A percentile compares a stretch with the other conserved stretches of the same genome.
phyloP scores from a whole-genome alignment of 2,888 invertebrate species.

The Caenorhabditis japonica region DNA sequence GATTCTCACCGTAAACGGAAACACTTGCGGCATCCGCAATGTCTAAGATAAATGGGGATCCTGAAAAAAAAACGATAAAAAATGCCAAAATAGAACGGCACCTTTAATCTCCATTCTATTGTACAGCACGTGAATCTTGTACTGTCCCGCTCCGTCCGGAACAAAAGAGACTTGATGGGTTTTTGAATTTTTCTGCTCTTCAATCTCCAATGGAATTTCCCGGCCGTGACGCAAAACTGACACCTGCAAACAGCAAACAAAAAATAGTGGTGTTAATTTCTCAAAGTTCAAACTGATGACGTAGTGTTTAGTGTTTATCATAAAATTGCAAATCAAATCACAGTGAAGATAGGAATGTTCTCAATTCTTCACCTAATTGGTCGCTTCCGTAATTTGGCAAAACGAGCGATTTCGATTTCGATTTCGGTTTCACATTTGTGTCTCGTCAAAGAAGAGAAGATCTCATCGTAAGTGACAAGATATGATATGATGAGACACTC shows the following conservation, averaged over 20 bases:
- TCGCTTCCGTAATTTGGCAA: no score
- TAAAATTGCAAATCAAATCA: no score
- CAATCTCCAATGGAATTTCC: constrained; percentile 82
- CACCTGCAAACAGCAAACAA: constrained; percentile 66
- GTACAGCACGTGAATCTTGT: constrained; percentile 90
- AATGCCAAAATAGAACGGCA: neutral
- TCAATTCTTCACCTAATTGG: no score
- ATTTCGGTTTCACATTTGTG: constrained; percentile 11
- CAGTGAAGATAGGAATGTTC: no score
- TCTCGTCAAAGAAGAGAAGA: constrained; percentile 17
- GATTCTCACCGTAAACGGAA: constrained; percentile 82
- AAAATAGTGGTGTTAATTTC: constrained; percentile 4
- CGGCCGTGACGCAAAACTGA: constrained; percentile 74
- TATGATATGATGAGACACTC: constrained; percentile 29
- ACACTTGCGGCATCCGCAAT: constrained; percentile 79
- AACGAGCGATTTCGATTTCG: no score
- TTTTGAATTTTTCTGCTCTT: constrained; percentile 58
- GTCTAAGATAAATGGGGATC: constrained; percentile 78
- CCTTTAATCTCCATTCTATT: constrained; percentile 90
- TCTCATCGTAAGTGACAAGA: constrained; percentile 26
- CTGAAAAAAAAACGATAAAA: constrained; percentile 59
- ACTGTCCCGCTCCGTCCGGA: constrained; percentile 81
- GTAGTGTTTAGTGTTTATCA: no score
- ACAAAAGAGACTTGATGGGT: constrained; percentile 78
- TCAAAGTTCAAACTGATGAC: no score